Evolutionary conservation across 2,888 invertebrate genomes (phyloP), one percentile per base, ranked within the genome.

Genomic region (Blera fallax): DNA sequence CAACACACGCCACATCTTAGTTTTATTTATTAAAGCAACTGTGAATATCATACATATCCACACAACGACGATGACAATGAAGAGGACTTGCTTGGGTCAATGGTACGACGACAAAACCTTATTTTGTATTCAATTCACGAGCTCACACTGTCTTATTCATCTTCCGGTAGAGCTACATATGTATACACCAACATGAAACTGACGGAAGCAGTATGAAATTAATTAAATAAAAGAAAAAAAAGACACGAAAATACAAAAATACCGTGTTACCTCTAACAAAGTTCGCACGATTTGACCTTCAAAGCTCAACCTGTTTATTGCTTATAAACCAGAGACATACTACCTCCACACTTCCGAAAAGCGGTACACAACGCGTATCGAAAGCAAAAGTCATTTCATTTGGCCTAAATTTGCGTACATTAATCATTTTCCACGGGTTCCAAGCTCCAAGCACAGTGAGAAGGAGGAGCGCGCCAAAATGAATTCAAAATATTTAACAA

Each of bases 111-210:
- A 58, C 37, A 70, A 65, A 78, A 60, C 58, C 64, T 27, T 72
- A 79, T 67, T 83, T 73, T 37, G 62, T 79, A 83, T 83, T 72
- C 73, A 32, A 73, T 79, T 67, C 83, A 73, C 67, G 60, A 32
- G 16, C 48, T 32, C 18, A 40, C 40, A 37, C 34, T 37, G 16
- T 52, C 29, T 64, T 54, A 69, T 77, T 77, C 77, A 58, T 64
- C 65, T 82, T 78, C 82, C 82, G 83, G 83, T 79, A 58, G 54
- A 69, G 56, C 18, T 34, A 78, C 14, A 70, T 54, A 34, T 62
- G n/a, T n/a, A 4, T 24, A 24, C 40, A 50, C 32, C 48, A 18
- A 27, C 60, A 50, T 32, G 21, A 70, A 58, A 52, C 78, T 67
- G 16, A 73, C 67, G 60, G 48, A 67, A 79, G 37, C 40, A 48